Conservation (phyloP, 2,888 invertebrate genomes). For the Mantis religiosa region DNA sequence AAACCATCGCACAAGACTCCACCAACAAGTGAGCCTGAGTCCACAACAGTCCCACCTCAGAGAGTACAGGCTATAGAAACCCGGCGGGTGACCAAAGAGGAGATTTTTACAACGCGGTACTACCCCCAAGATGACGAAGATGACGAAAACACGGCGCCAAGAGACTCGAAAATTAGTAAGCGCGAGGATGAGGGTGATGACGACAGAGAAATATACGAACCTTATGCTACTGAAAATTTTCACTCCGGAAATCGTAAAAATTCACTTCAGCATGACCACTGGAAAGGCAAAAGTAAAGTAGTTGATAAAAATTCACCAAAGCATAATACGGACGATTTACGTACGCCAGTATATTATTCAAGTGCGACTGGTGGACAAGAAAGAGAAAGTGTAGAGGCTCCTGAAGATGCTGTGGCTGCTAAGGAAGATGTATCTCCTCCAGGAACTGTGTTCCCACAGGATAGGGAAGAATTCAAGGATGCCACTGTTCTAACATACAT, state of each 20-base stretch:
- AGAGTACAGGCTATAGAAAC: slow-evolving; percentile 33
- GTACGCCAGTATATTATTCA: neutral
- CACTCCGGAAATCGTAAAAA: neutral
- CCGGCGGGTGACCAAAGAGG: slow-evolving; percentile 37
- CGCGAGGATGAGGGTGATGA: slow-evolving; percentile 3
- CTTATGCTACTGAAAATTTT: neutral
- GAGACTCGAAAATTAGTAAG: neutral
- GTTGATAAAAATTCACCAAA: neutral
- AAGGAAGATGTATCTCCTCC: neutral
- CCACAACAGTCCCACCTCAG: neutral
- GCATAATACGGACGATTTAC: neutral
- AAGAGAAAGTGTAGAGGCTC: neutral
- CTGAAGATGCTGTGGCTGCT: neutral
- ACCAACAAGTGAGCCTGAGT: neutral
- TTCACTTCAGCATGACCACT: neutral
- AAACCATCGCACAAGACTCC: neutral
- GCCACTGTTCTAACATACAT: slow-evolving; percentile 2
- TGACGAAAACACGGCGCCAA: neutral
- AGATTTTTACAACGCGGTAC: slow-evolving; percentile 36
- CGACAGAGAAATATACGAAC: slow-evolving; percentile 11
- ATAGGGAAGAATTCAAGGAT: neutral
- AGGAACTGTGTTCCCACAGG: neutral
- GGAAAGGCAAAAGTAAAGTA: neutral
- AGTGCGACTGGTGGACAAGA: neutral
- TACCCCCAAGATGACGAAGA: slow-evolving; percentile 31